Conservation (phyloP, 2,888 invertebrate species). For the Anticlea derivata region DNA sequence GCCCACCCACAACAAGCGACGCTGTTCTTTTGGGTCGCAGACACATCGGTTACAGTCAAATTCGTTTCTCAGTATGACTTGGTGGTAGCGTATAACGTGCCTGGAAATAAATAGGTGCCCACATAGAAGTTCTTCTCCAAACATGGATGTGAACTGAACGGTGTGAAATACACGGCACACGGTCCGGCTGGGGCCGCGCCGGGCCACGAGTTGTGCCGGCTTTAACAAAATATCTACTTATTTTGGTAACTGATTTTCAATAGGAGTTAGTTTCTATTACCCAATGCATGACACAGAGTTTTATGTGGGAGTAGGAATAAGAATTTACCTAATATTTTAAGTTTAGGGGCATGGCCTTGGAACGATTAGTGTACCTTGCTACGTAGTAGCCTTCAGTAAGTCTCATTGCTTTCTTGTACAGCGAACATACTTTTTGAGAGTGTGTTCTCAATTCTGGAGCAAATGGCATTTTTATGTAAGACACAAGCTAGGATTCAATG, state of each 20-base stretch:
- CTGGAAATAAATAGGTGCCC: conserved; percentile 81
- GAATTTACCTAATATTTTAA: no score
- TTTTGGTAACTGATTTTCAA: no score
- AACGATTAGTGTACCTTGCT: conserved; percentile 76
- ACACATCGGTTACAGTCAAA: conserved; percentile 90
- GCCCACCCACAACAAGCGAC: conserved; percentile 90
- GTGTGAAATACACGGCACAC: no score
- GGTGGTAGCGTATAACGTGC: conserved; percentile 88
- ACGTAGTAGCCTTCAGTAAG: conserved; percentile 85
- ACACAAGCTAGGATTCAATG: not conserved
- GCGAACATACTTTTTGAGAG: conserved; percentile 88
- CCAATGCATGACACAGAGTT: not conserved
- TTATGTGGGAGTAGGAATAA: no score
- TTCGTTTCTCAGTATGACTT: conserved; percentile 89
- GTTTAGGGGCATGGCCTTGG: no score
- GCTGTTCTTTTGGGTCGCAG: conserved; percentile 86
- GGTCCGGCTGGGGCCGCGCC: no score
- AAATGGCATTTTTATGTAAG: conserved; percentile 48
- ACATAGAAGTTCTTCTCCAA: no score
- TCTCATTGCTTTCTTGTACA: conserved; percentile 89
- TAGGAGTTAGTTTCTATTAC: no score
- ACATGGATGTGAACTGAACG: no score
- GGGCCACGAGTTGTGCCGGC: no score
- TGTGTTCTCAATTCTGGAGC: conserved; percentile 80
- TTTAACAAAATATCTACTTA: no score